phyloP scores from a whole-genome alignment of 1,140 invertebrate genomes.

The Pomacea maculata region DNA sequence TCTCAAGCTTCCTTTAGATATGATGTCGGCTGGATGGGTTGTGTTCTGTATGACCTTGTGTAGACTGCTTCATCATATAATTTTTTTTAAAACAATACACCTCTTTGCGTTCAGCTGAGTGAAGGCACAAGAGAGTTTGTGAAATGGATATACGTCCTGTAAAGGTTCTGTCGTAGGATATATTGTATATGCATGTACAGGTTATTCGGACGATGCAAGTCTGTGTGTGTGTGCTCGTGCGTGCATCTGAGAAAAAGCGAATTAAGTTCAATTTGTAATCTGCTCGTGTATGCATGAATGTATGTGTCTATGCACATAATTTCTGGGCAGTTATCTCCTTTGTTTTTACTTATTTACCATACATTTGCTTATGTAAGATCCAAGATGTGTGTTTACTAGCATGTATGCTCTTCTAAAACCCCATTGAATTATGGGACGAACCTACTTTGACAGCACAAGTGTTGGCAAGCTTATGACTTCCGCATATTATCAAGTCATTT shows the following conservation, averaged over 20 bases:
- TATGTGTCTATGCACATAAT: background rate
- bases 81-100: background rate
- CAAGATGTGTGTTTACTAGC: no score
- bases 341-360: no score
- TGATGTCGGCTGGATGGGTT: background rate
- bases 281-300: conserved; percentile 1
- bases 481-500: no score
- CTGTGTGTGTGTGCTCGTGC: conserved; percentile 2
- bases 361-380: no score
- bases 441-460: no score
- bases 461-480: no score
- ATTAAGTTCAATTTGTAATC: background rate
- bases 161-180: background rate
- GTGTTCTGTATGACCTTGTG: background rate
- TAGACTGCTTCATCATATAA: no score
- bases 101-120: background rate
- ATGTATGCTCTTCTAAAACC: no score
- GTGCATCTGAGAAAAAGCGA: background rate
- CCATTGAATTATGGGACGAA: no score
- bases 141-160: background rate
- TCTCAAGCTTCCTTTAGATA: no score
- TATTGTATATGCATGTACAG: background rate
- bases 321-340: background rate
- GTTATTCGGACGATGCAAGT: background rate
- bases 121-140: background rate